Evolutionary conservation across 2,113 vertebrate genomes (phyloP).

Genomic region (Amphiprion ocellaris): DNA sequence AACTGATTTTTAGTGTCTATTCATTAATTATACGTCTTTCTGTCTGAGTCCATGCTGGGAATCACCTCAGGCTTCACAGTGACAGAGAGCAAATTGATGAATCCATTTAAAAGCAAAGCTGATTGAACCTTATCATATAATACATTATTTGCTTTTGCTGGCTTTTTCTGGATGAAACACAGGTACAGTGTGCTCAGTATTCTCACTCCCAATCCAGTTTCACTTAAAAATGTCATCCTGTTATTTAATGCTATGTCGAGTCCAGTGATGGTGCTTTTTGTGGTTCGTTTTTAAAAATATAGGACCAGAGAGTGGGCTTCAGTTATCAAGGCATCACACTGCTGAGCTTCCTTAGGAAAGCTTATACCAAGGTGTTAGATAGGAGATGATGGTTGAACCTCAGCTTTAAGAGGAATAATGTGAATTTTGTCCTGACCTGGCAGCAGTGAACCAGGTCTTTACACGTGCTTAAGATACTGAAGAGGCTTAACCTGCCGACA

Average conservation of each 20-base stretch:
- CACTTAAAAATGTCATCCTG: background rate
- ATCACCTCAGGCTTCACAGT: background rate
- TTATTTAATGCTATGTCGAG: background rate
- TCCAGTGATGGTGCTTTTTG: background rate
- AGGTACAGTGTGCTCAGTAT: background rate
- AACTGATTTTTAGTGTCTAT: conserved; percentile 16
- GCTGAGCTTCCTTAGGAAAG: conserved; percentile 8
- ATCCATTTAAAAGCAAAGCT: background rate
- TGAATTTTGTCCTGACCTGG: background rate
- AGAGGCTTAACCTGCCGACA: too few relatives aligned
- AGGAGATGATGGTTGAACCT: conserved; percentile 15
- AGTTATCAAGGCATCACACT: background rate
- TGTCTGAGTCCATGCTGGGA: background rate
- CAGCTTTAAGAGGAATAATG: background rate
- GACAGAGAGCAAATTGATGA: background rate
- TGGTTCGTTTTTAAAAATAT: too few relatives aligned
- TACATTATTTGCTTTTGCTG: background rate
- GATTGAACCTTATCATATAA: background rate
- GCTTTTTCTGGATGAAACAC: background rate
- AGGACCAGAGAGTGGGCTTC: too few relatives aligned
- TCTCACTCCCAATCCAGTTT: background rate
- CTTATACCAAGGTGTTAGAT: background rate
- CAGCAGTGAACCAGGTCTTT: background rate
- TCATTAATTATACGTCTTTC: background rate
- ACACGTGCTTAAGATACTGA: background rate